Evolutionary conservation across 2,797 vertebrate species (phyloP).

Genomic region (Oceanodroma leucorhoa): DNA sequence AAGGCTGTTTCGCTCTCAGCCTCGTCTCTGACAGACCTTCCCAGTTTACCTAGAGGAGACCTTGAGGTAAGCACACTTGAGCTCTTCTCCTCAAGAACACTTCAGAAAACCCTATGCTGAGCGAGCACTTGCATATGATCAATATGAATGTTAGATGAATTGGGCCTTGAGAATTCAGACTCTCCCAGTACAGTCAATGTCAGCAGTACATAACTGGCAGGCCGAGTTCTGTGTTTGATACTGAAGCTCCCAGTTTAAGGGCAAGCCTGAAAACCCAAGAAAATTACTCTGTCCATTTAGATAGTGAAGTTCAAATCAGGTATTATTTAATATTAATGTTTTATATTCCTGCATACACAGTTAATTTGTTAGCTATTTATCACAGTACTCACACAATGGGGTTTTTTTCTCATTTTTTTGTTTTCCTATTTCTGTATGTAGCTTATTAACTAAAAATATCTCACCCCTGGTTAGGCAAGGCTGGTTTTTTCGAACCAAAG

Average conservation of each 20-base stretch:
- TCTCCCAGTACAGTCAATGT: background rate
- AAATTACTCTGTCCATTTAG: background rate
- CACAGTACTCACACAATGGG: background rate
- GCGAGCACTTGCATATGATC: background rate
- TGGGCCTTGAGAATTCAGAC: constrained; percentile 13
- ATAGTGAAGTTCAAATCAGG: background rate
- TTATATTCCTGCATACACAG: background rate
- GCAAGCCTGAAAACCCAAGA: background rate
- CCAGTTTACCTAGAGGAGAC: background rate
- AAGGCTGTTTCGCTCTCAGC: background rate
- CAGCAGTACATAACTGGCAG: background rate
- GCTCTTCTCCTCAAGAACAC: background rate
- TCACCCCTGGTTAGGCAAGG: background rate
- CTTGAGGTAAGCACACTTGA: constrained; percentile 38
- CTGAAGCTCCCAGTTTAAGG: background rate
- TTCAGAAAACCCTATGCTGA: constrained; percentile 22
- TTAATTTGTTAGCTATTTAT: background rate
- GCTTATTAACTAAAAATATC: background rate
- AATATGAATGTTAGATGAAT: background rate
- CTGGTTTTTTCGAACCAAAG: background rate
- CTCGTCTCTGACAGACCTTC: background rate
- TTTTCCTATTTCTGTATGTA: background rate
- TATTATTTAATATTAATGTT: background rate
- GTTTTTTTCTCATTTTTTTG: fast-evolving
- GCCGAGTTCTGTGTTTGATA: background rate